Percentiles rank a stretch among this genome's conserved stretches.
Evolutionary conservation across 2,113 vertebrate genomes (phyloP).

Genomic region (Nesogale talazaci): DNA sequence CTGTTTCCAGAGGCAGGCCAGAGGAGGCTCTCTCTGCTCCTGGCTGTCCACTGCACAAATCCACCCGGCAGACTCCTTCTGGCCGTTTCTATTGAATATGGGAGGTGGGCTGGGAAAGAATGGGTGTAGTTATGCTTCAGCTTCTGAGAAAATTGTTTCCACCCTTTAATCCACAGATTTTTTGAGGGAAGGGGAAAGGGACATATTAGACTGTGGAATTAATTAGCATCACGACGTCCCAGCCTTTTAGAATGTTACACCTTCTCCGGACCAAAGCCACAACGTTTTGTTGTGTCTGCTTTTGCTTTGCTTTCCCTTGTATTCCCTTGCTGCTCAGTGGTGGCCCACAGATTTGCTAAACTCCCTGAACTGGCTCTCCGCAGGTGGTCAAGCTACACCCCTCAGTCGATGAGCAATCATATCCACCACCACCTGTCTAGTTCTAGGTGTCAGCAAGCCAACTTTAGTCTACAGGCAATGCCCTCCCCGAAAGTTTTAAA

Average conservation of each 20-base stretch:
- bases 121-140: neutral
- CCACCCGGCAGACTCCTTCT: neutral
- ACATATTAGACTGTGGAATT: neutral
- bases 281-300: neutral
- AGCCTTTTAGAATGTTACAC: slow-evolving; percentile 20
- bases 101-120: neutral
- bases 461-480: no score
- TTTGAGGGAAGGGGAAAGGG: neutral
- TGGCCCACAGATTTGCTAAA: neutral
- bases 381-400: neutral
- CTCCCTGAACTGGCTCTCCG: neutral
- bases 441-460: no score
- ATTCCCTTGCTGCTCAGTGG: neutral
- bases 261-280: neutral
- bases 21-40: slow-evolving; percentile 53
- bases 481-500: no score
- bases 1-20: slow-evolving; percentile 52
- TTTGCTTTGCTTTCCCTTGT: neutral
- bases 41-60: slow-evolving; percentile 26
- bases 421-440: no score
- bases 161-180: slow-evolving; percentile 35
- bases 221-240: slow-evolving; percentile 34
- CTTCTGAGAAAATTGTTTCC: neutral
- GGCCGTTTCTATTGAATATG: neutral
- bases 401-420: neutral